Percentiles rank a stretch among this genome's conserved stretches.
phyloP scores from a whole-genome alignment of 2,888 invertebrate species.

The Stictocephala bisonia region DNA sequence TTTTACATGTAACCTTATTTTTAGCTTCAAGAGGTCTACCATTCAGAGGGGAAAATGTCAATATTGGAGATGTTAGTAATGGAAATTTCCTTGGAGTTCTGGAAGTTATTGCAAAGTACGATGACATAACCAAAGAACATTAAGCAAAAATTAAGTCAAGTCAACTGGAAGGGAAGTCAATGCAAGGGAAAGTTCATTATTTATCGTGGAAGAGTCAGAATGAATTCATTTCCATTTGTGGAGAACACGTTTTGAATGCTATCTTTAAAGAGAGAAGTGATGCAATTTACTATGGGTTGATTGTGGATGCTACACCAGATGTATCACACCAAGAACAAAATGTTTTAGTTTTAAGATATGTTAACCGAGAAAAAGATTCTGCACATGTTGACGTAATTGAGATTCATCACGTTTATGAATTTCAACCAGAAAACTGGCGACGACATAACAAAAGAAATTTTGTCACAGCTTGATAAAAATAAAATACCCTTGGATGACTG shows the following conservation, averaged over 20 bases:
- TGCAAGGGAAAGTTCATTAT: conserved; percentile 36
- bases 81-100: background rate
- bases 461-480: background rate
- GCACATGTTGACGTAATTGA: conserved; percentile 23
- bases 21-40: conserved; percentile 1
- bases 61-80: background rate
- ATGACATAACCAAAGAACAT: background rate
- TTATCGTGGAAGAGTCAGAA: conserved; percentile 43
- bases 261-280: conserved; percentile 33
- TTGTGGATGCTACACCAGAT: conserved; percentile 35
- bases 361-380: background rate
- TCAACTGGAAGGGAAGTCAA: conserved; percentile 2
- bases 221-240: conserved; percentile 44
- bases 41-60: background rate
- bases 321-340: conserved; percentile 40
- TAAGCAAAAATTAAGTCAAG: conserved; percentile 21
- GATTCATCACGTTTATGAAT: conserved; percentile 27
- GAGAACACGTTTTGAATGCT: conserved; percentile 26
- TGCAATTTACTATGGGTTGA: conserved; percentile 36
- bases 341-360: conserved; percentile 39
- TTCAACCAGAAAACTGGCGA: conserved; percentile 40
- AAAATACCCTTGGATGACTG: conserved; percentile 35
- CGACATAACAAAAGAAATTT: background rate
- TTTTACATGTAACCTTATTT: conserved; percentile 3
- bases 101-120: background rate